A percentile compares a stretch with the other conserved stretches of the same genome.
Conservation (phyloP, 2,888 invertebrate genomes). For the Tipula helvola region DNA sequence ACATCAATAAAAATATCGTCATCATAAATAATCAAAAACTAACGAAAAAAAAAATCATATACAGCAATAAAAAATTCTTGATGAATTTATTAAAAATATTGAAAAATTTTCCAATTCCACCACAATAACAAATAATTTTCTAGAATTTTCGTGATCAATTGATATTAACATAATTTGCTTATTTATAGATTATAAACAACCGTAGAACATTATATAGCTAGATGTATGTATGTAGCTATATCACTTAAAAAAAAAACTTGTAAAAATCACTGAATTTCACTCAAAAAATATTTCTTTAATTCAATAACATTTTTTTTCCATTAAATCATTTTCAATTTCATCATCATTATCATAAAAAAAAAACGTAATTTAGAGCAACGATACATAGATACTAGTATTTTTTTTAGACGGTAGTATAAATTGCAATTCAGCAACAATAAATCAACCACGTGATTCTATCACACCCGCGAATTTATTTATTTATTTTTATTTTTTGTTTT, state of each 20-base stretch:
- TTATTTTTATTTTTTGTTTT: background rate
- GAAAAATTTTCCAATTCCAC: background rate
- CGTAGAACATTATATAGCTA: background rate
- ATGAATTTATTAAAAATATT: constrained; percentile 4
- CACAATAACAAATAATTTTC: background rate
- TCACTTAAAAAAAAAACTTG: background rate
- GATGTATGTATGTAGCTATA: too few relatives aligned
- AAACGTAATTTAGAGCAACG: background rate
- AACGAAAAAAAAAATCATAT: background rate
- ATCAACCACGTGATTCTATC: constrained; percentile 8
- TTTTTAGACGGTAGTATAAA: background rate
- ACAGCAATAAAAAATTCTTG: background rate
- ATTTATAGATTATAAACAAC: background rate
- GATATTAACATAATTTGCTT: constrained; percentile 4
- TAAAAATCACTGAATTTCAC: background rate
- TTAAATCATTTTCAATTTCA: background rate
- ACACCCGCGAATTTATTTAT: constrained; percentile 6
- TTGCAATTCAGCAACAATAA: background rate
- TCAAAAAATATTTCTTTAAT: background rate
- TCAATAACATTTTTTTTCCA: background rate
- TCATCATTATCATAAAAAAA: background rate
- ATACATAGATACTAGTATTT: background rate
- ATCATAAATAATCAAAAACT: constrained; percentile 6
- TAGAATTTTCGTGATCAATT: background rate
- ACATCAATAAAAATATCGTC: constrained; percentile 9